Conservation (phyloP, 2,113 vertebrate genomes). For the Neopipo cinnamomea region DNA sequence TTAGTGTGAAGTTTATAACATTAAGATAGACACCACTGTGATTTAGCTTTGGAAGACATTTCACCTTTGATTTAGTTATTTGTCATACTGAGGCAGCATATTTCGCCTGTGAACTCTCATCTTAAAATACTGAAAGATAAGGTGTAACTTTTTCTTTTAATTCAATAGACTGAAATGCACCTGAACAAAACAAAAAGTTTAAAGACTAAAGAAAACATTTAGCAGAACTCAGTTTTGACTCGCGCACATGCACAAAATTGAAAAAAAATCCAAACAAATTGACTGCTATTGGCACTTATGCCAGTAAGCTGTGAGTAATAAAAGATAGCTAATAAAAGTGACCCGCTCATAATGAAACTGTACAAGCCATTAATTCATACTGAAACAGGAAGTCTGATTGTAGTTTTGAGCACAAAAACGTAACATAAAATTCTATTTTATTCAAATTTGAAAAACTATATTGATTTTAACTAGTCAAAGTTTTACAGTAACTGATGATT, state of each 20-base stretch:
- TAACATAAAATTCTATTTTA: constrained; percentile 35
- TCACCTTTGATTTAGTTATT: neutral
- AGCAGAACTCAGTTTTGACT: neutral
- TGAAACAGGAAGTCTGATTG: constrained; percentile 6
- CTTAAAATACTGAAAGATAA: neutral
- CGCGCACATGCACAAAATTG: neutral
- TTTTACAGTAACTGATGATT: constrained; percentile 54
- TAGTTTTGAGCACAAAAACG: neutral
- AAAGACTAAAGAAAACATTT: neutral
- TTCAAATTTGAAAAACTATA: constrained; percentile 31
- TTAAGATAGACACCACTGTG: neutral
- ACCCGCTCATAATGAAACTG: neutral
- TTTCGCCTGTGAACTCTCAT: neutral
- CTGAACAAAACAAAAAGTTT: neutral
- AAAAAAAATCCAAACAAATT: neutral
- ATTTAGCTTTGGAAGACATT: constrained; percentile 28
- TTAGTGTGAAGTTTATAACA: neutral
- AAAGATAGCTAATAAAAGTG: neutral
- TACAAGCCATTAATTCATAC: constrained; percentile 29
- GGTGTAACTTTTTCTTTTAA: neutral
- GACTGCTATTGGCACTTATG: neutral
- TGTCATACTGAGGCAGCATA: neutral
- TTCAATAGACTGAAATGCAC: neutral
- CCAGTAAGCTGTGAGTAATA: neutral
- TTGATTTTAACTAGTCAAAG: constrained; percentile 25